Evolutionary conservation across 2,888 invertebrate genomes (phyloP).

Genomic region (Melanotus villosus): DNA sequence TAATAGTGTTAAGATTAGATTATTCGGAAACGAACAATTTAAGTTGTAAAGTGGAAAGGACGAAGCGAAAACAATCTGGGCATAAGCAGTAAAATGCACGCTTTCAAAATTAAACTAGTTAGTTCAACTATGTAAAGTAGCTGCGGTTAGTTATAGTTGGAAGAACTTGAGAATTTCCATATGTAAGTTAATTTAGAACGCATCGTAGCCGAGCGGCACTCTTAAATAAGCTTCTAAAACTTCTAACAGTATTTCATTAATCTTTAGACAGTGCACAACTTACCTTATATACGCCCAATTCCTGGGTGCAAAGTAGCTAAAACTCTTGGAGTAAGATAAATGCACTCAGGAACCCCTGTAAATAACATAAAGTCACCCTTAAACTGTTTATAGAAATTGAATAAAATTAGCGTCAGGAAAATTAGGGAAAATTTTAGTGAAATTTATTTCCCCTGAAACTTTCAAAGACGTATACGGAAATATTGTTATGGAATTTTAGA

Average conservation of each 20-base stretch:
- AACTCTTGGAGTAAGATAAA: constrained; percentile 22
- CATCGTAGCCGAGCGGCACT: constrained; percentile 35
- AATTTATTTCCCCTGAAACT: too few relatives aligned
- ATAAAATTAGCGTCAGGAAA: background rate
- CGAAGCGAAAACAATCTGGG: constrained; percentile 33
- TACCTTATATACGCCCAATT: constrained; percentile 19
- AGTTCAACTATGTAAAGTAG: constrained; percentile 43
- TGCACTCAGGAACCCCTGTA: constrained; percentile 14
- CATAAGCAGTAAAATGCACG: constrained; percentile 38
- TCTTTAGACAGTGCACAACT: constrained; percentile 32
- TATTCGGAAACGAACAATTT: too few relatives aligned
- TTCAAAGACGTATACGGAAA: background rate
- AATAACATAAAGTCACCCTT: constrained; percentile 16
- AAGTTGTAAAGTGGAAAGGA: background rate
- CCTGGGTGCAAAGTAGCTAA: constrained; percentile 6
- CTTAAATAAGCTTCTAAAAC: constrained; percentile 45
- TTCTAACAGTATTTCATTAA: constrained; percentile 43
- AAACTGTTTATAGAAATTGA: background rate
- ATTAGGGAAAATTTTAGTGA: background rate
- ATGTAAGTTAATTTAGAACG: constrained; percentile 46
- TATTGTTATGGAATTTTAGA: background rate
- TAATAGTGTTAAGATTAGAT: too few relatives aligned
- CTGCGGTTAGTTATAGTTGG: constrained; percentile 43
- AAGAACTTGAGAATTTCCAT: constrained; percentile 46
- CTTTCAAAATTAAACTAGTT: constrained; percentile 42